These are phyloP conservation scores for Oedothorax gibbosus DNA, from an alignment of 1,140 invertebrate species.

Conservation along the genomic window DNA sequence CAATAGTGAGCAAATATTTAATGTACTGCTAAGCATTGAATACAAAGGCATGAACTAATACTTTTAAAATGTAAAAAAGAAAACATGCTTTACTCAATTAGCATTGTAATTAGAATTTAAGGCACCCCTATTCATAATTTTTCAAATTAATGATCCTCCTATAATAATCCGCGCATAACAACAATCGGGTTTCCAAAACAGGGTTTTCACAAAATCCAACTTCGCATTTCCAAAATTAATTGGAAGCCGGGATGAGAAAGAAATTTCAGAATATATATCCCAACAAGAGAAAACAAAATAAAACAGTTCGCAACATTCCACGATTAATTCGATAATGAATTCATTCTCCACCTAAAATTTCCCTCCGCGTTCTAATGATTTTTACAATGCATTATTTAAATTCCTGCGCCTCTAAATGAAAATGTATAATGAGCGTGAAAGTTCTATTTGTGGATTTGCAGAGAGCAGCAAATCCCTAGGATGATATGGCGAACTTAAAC, in stretches of 20 bases:
- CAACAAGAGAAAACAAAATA: conserved; percentile 1
- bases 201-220: too few relatives aligned
- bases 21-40: too few relatives aligned
- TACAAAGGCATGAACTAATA: too few relatives aligned
- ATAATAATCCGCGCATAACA: too few relatives aligned
- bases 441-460: conserved; percentile 1
- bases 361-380: conserved; percentile 24
- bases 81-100: too few relatives aligned
- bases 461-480: conserved; percentile 4
- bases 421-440: conserved; percentile 21
- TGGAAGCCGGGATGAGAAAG: background rate
- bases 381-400: conserved; percentile 37
- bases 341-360: conserved; percentile 12
- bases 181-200: too few relatives aligned
- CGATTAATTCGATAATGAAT: conserved; percentile 39
- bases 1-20: too few relatives aligned
- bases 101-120: too few relatives aligned
- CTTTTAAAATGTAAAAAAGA: too few relatives aligned
- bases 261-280: background rate
- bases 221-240: background rate
- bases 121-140: too few relatives aligned
- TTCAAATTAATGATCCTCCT: too few relatives aligned
- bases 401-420: background rate
- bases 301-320: background rate
- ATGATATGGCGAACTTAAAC: conserved; percentile 13